These are phyloP conservation scores for Otus sunia DNA, from an alignment of 2,113 vertebrate species.

Conservation along the genomic window DNA sequence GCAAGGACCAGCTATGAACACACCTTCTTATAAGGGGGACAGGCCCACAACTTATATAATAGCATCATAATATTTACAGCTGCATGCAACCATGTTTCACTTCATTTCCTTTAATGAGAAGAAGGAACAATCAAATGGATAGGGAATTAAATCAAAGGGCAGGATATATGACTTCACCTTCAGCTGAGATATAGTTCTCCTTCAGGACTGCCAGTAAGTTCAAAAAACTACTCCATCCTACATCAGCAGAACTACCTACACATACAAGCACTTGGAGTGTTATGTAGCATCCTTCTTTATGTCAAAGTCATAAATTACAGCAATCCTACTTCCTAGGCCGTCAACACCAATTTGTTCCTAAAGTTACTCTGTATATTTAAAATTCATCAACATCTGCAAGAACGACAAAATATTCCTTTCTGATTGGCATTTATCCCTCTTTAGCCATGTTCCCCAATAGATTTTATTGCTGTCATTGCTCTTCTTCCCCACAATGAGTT, in stretches of 20 bases:
- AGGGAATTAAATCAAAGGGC: not conserved
- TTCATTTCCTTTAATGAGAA: not conserved
- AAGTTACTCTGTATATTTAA: not conserved
- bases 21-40: not conserved
- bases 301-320: not conserved
- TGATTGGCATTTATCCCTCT: not conserved
- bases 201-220: not conserved
- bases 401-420: not conserved
- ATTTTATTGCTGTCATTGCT: conserved; percentile 11
- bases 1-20: not conserved
- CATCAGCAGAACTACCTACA: not conserved
- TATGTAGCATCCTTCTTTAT: not conserved
- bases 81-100: not conserved
- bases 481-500: not conserved
- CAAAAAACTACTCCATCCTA: not conserved
- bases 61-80: not conserved
- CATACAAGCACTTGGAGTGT: not conserved
- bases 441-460: not conserved
- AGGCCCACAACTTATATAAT: not conserved
- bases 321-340: not conserved
- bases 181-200: not conserved
- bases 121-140: not conserved
- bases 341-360: not conserved
- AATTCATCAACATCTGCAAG: not conserved
- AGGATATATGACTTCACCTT: not conserved